Base-by-base conservation (phyloP, 2,888 invertebrate species). In the Ochropacha duplaris region DNA sequence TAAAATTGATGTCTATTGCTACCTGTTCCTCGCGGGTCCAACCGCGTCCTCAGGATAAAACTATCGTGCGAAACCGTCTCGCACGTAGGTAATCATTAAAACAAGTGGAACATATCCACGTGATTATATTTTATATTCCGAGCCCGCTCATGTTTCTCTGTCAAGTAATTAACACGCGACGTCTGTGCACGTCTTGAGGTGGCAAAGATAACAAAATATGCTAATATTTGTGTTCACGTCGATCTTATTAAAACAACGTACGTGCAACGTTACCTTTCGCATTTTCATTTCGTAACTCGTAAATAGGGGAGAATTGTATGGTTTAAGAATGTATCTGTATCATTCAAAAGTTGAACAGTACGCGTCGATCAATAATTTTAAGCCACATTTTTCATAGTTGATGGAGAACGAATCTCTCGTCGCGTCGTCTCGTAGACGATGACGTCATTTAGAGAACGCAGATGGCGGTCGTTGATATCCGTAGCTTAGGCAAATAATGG, bases 91-190 rank as follows among this genome's bases (percentile, higher is more conserved):
- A 69, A 78, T 79, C 71, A 78, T 68, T 70, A 66, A 69, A 74
- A 74, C 73, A 71, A 65, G 71, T 61, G 12, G 31, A 12, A 12
- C 66, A 69, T 70, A 77, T 66, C 71, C 64, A 59, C 57, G 58
- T 73, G 64, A 69, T 76, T 75, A 76, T 73, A 78, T 78, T 81
- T 76, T 68, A 69, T 75, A 80, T 77, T 69, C 66, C 64, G 51
- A 54, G 51, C 52, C 51, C 57, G 54, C 60, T 59, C 62, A 55
- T 64, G 65, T 62, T 59, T 52, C 28, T 54, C 58, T 63, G 64
- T 60, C 57, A 56, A 50, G 66, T 65, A 71, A 72, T 74, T 72
- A 74, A 68, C 59, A 60, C 36, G 54, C 57, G 58, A 54, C 55
- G 54, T 62, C 52, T 60, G 60, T 60, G 52, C 60, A 55, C 19